Evolutionary conservation across 2,888 invertebrate genomes (phyloP).

Genomic region (Eretmocerus hayati): DNA sequence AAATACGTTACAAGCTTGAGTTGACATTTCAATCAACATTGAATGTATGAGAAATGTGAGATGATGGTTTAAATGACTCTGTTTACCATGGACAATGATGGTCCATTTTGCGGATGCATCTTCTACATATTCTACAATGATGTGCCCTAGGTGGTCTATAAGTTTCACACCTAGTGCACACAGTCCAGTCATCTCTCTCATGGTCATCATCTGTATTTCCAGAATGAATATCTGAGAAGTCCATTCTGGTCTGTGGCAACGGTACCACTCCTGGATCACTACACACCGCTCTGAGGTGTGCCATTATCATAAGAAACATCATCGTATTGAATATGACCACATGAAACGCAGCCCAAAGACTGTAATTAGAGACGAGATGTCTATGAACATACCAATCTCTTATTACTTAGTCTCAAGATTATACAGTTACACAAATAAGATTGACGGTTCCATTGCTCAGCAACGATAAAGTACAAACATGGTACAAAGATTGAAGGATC

Average conservation of each 20-base stretch:
- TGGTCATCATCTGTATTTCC: constrained; percentile 50
- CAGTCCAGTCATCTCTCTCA: constrained; percentile 64
- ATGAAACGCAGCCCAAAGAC: constrained; percentile 77
- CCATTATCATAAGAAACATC: constrained; percentile 64
- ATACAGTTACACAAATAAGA: too few species aligned
- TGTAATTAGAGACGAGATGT: constrained; percentile 41
- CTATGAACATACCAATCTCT: too few species aligned
- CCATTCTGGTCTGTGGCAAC: constrained; percentile 63
- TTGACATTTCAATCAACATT: background rate
- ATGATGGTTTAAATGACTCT: background rate
- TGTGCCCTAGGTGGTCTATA: constrained; percentile 78
- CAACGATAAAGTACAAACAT: too few species aligned
- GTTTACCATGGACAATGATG: constrained; percentile 78
- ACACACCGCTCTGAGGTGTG: constrained; percentile 77
- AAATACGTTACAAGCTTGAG: constrained; percentile 23
- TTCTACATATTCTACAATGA: constrained; percentile 80
- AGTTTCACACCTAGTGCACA: constrained; percentile 74
- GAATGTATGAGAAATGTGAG: constrained; percentile 19
- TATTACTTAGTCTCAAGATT: too few species aligned
- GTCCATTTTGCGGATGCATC: constrained; percentile 75
- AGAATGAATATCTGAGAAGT: constrained; percentile 74
- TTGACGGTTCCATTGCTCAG: too few species aligned
- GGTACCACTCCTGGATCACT: constrained; percentile 87
- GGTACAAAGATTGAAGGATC: too few species aligned
- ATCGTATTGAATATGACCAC: constrained; percentile 73